These are phyloP conservation scores for Gasterosteus aculeatus DNA, from an alignment of 2,113 vertebrate genomes.

Conservation along the genomic window DNA sequence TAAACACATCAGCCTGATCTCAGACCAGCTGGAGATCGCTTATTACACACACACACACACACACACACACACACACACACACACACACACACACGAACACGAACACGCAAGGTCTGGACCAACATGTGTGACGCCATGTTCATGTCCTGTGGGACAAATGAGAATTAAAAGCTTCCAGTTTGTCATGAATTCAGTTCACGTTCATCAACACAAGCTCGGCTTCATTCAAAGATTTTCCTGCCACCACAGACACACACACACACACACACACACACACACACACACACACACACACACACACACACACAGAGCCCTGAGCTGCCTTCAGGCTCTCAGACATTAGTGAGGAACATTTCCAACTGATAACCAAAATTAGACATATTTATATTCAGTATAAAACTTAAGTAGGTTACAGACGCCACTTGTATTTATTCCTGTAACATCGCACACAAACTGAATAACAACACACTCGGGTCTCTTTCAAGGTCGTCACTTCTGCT, in stretches of 20 bases:
- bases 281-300: slow-evolving; percentile 13
- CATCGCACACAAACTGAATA: not conserved
- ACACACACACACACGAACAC: not conserved
- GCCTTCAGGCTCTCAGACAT: slow-evolving; percentile 42
- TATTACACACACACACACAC: slow-evolving; percentile 6
- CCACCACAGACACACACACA: not conserved
- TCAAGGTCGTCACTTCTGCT: not conserved
- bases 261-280: not conserved
- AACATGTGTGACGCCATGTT: slow-evolving; percentile 3
- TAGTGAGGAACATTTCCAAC: slow-evolving; percentile 31
- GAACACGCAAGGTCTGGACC: not conserved
- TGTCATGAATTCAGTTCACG: slow-evolving; percentile 29
- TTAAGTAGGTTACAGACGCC: slow-evolving; percentile 15
- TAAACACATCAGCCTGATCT: slow-evolving; percentile 40
- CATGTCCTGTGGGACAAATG: slow-evolving; percentile 21
- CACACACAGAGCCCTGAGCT: slow-evolving; percentile 28
- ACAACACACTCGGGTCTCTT: not conserved
- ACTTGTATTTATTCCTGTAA: not conserved
- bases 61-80: slow-evolving; percentile 1
- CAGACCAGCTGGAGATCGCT: slow-evolving; percentile 29
- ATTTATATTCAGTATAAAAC: slow-evolving; percentile 35
- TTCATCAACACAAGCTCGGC: not conserved
- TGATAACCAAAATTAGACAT: slow-evolving; percentile 31
- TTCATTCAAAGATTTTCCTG: slow-evolving; percentile 2
- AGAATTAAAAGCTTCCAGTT: not conserved